A percentile compares a stretch with the other conserved stretches of the same genome.
These are phyloP conservation scores for Ochlodes sylvanus DNA, from an alignment of 2,888 invertebrate genomes.

Conservation along the genomic window DNA sequence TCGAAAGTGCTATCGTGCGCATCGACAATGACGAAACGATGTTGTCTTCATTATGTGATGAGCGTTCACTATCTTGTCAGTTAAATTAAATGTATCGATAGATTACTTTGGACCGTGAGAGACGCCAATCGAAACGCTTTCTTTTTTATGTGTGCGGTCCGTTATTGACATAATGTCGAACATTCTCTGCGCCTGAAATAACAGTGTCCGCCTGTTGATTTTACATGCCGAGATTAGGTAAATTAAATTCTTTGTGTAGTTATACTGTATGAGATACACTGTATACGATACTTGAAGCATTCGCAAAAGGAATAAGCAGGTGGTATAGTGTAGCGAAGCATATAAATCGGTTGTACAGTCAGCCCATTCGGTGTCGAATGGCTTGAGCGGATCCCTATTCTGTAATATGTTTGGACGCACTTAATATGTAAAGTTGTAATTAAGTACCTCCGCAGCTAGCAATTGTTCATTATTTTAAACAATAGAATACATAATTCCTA, in stretches of 20 bases:
- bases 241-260: slow-evolving; percentile 17
- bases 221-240: slow-evolving; percentile 22
- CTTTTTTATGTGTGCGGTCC: slow-evolving; percentile 74
- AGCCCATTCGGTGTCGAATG: slow-evolving; percentile 71
- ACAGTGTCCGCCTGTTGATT: slow-evolving; percentile 27
- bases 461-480: neutral
- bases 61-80: slow-evolving; percentile 84
- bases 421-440: slow-evolving; percentile 4
- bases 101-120: slow-evolving; percentile 82
- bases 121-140: slow-evolving; percentile 73
- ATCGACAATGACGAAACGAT: slow-evolving; percentile 85
- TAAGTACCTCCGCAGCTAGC: neutral
- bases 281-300: slow-evolving; percentile 30
- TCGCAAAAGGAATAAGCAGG: slow-evolving; percentile 57
- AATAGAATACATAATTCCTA: neutral
- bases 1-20: slow-evolving; percentile 83
- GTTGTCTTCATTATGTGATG: slow-evolving; percentile 85
- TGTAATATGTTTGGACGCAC: slow-evolving; percentile 41
- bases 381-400: slow-evolving; percentile 61
- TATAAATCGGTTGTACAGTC: slow-evolving; percentile 69
- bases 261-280: slow-evolving; percentile 10
- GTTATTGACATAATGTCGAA: slow-evolving; percentile 71
- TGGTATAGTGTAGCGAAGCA: slow-evolving; percentile 59
- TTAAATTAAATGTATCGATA: slow-evolving; percentile 85
- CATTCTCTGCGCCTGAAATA: slow-evolving; percentile 42